Percentiles rank a stretch among this genome's conserved stretches.
Evolutionary conservation across 2,113 vertebrate genomes (phyloP).

Genomic region (Dermatemys mawii): DNA sequence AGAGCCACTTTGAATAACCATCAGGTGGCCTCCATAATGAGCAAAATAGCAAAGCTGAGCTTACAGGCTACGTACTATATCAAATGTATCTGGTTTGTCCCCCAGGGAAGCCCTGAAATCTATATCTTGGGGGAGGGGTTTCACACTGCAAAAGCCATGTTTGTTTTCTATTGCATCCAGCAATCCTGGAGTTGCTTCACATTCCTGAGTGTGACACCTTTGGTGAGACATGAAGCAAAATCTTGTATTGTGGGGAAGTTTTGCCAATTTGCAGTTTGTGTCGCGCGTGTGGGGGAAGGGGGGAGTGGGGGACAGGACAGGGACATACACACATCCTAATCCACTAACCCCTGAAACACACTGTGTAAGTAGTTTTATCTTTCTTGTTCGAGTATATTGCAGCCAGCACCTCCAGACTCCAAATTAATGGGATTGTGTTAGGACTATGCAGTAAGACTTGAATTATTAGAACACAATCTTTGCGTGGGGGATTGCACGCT

Average conservation of each 20-base stretch:
- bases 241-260: neutral
- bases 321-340: neutral
- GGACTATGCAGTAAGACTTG: conserved; percentile 5
- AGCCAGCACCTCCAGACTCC: neutral
- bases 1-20: neutral
- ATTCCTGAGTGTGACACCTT: neutral
- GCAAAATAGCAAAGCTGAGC: neutral
- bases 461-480: conserved; percentile 24
- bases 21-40: neutral
- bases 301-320: too few species aligned
- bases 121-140: neutral
- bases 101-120: neutral
- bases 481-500: neutral
- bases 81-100: neutral
- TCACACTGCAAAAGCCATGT: neutral
- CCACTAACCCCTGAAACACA: neutral
- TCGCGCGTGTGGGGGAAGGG: too few species aligned
- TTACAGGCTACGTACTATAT: neutral
- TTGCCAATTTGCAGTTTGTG: neutral
- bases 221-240: neutral
- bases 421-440: conserved; percentile 26
- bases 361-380: neutral
- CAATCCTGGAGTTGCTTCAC: conserved; percentile 62
- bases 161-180: conserved; percentile 7
- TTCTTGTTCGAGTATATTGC: neutral